Evolutionary conservation across 2,797 vertebrate species (phyloP), one percentile per base, ranked within the genome.

Genomic region (Falco columbarius): DNA sequence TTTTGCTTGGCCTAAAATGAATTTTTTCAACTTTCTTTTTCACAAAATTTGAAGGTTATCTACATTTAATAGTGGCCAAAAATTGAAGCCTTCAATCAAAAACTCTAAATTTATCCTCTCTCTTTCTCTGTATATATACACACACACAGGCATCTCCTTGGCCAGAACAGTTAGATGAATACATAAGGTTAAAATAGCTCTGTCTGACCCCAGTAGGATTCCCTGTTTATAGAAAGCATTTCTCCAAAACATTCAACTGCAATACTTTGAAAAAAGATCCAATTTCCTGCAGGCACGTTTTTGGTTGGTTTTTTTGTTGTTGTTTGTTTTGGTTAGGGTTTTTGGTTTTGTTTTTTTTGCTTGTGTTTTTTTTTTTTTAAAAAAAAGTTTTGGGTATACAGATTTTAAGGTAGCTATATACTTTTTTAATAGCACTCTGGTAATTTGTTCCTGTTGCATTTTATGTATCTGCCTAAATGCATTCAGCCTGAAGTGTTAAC

Each of bases 121-220:
- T n/a, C 22, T 38, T 19, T 81, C 6, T 80, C 2, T 62, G 1
- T 38, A 49, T 9, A 55, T 26, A 75, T 9, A 74, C 4, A 71
- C 36, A 71, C 36, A 46, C 32, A 36, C 30, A 56, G 22, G n/a
- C 20, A 16, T 17, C 18, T 67, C 27, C 62, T 75, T n/a, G 36
- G 83, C 70, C 86, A 93, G 86, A 92, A 93, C 58, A 80, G 66
- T 67, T 40, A 92, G 70, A 95, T 58, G 59, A 92, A 94, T 16
- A 81, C 34, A 59, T 10, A 14, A 95, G 73, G 90, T 93, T 89
- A 89, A 96, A 96, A 94, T 55, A 95, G 73, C 83, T 89, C 75
- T 46, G 32, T 47, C 83, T 96, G 92, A 90, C 96, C 92, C 73
- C 63, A 36, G 58, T 24, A 92, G 89, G 55, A 96, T 84, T 90